Evolutionary conservation across 2,113 vertebrate species (phyloP).

Genomic region (Ochotona princeps): DNA sequence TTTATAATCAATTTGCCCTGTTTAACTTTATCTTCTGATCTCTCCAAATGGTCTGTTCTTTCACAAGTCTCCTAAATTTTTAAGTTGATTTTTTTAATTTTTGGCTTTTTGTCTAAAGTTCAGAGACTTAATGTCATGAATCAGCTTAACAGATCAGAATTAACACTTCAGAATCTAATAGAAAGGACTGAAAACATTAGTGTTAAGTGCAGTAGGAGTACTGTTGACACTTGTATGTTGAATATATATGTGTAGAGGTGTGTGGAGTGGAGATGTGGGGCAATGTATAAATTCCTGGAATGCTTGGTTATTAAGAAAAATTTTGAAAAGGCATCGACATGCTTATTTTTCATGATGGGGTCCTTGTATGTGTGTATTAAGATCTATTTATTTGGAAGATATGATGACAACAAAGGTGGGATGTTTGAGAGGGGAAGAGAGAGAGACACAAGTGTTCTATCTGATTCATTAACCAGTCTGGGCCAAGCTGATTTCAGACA

Average conservation of each 20-base stretch:
- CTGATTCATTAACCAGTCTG: no score
- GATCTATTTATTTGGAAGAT: no score
- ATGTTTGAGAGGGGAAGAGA: no score
- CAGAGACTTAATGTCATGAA: constrained; percentile 21
- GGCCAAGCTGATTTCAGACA: no score
- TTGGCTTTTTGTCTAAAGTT: background rate
- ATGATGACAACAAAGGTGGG: no score
- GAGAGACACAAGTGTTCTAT: no score
- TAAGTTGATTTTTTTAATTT: background rate
- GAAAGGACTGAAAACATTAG: background rate
- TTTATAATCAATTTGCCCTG: background rate
- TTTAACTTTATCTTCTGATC: background rate
- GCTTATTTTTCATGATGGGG: background rate
- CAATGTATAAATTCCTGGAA: background rate
- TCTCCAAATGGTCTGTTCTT: constrained; percentile 5
- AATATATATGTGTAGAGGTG: background rate
- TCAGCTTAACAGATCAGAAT: background rate
- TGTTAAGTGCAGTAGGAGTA: background rate
- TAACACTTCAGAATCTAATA: constrained; percentile 2
- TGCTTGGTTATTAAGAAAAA: background rate
- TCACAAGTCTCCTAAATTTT: background rate
- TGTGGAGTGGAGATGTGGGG: background rate
- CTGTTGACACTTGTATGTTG: background rate
- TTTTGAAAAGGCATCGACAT: background rate
- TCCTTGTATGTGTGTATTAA: background rate